These are phyloP conservation scores for Achlya flavicornis DNA, from an alignment of 2,888 invertebrate genomes.

Conservation along the genomic window DNA sequence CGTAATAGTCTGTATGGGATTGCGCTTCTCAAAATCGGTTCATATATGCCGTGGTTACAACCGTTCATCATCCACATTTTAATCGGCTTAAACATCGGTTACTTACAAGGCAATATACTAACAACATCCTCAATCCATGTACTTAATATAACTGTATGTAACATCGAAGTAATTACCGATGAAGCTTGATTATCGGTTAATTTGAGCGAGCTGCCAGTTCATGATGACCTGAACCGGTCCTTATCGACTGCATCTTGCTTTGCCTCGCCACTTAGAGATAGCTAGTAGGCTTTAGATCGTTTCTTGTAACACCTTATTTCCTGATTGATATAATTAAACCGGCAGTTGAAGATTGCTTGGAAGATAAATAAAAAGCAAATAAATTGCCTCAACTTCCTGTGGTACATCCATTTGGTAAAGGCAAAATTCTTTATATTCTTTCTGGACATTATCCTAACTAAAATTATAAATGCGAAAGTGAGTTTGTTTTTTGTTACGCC, in stretches of 20 bases:
- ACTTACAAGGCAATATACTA: background rate
- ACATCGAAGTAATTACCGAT: slow-evolving; percentile 4
- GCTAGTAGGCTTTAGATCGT: background rate
- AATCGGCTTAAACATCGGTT: background rate
- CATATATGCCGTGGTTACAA: too few relatives aligned
- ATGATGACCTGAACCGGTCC: background rate
- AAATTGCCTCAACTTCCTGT: background rate
- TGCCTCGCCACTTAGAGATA: background rate
- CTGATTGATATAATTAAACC: slow-evolving; percentile 2
- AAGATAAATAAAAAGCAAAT: background rate
- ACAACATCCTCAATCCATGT: background rate
- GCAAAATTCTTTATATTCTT: too few relatives aligned
- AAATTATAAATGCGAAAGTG: too few relatives aligned
- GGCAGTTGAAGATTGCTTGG: background rate
- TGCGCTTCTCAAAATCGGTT: too few relatives aligned
- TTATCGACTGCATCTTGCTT: background rate
- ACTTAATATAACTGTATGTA: background rate
- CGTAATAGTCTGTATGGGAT: too few relatives aligned
- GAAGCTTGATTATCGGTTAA: slow-evolving; percentile 1
- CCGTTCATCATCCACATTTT: too few relatives aligned
- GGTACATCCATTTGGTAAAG: too few relatives aligned
- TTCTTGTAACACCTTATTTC: slow-evolving; percentile 7
- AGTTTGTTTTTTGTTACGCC: too few relatives aligned
- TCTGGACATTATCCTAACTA: too few relatives aligned
- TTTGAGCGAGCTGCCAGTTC: background rate